Evolutionary conservation across 2,113 vertebrate genomes (phyloP).

Genomic region (Hystrix cristata): DNA sequence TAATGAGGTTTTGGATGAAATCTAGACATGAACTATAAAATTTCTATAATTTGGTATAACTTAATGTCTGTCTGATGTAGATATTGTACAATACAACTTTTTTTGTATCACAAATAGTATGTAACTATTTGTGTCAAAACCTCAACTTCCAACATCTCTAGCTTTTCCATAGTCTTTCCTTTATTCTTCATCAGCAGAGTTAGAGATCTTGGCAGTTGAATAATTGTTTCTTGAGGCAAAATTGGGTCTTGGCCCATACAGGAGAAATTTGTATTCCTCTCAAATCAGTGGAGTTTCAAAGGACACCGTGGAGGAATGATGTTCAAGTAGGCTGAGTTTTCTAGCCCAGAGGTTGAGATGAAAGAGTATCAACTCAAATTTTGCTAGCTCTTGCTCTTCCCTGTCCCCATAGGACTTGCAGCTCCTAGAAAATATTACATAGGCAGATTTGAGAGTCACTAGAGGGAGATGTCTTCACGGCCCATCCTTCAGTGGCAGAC

Average conservation of each 20-base stretch:
- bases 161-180: background rate
- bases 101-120: too few species aligned
- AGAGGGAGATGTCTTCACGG: background rate
- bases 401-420: background rate
- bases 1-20: background rate
- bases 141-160: background rate
- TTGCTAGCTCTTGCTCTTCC: background rate
- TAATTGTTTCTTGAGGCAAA: background rate
- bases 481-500: background rate
- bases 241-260: background rate
- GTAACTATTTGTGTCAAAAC: background rate
- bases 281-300: background rate
- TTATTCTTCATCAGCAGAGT: background rate
- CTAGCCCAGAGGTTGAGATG: background rate
- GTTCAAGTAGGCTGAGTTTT: background rate
- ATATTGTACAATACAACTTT: too few species aligned
- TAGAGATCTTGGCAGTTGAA: background rate
- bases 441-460: background rate
- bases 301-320: background rate
- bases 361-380: background rate
- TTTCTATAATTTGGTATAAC: background rate
- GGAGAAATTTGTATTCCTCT: background rate
- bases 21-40: background rate
- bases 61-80: background rate
- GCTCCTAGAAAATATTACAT: background rate